Base-by-base conservation (phyloP, 2,888 invertebrate species). In the Melitaea athalia region DNA sequence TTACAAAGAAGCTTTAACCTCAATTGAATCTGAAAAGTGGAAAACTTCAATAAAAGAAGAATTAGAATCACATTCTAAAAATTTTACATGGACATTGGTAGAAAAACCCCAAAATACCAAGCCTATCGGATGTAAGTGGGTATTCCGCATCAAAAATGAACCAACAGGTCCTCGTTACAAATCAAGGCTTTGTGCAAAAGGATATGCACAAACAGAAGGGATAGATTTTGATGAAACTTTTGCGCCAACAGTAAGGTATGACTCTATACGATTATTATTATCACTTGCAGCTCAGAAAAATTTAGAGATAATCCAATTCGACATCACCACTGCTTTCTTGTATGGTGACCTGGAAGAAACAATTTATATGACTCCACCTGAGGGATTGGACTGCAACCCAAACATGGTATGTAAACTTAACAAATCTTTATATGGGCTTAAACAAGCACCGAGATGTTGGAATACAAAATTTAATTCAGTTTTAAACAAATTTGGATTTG, bases 161-260 rank as follows among this genome's bases (percentile, higher is more conserved):
- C 67, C 73, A 68, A 71, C 69, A 17, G 74, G 75, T 65, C 73
- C 67, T 6, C 7, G 69, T 0, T 77, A 59, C 57, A 79, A 77
- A 55, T 64, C 78, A 8, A 67, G 78, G 47, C 57, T 78, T 0
- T 77, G 76, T 76, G 77, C 77, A 14, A 77, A 76, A 70, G 73
- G 74, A 15, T 71, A 55, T 67, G n/a, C n/a, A n/a, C n/a, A 49
- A 71, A 68, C 68, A 74, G 45, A 66, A 59, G 71, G 69, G 31
- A 63, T 69, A 10, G 73, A 74, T 31, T 74, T 67, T 57, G n/a
- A 66, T 10, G 71, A 74, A 59, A 75, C 71, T 10, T 75, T 63
- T 43, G 24, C 75, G 24, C 76, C 77, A 8, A 74, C 72, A 33
- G 72, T 74, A 8, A 72, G 75, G 70, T 73, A 76, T 73, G 70